phyloP scores from a whole-genome alignment of 2,797 vertebrate genomes.

The Phoebastria nigripes region DNA sequence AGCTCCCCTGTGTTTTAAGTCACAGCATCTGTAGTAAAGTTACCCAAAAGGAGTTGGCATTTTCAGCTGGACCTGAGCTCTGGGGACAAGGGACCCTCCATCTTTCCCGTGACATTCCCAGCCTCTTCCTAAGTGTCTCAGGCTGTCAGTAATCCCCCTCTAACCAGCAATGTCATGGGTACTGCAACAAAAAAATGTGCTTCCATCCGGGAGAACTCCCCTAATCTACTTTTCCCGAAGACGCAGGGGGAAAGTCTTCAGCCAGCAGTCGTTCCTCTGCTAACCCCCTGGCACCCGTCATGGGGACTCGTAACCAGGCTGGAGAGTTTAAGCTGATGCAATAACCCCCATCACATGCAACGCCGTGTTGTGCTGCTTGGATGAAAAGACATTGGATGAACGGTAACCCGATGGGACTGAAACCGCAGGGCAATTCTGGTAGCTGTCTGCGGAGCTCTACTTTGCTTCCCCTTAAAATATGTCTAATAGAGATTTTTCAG shows the following conservation, averaged over 20 bases:
- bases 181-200: background rate
- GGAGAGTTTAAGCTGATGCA: background rate
- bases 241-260: background rate
- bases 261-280: background rate
- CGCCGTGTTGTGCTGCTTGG: background rate
- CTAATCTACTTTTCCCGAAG: background rate
- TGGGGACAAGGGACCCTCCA: background rate
- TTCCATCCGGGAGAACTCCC: background rate
- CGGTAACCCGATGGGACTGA: background rate
- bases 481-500: background rate
- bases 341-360: fast-evolving
- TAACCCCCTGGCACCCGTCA: background rate
- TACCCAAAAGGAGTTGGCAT: background rate
- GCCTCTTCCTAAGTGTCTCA: background rate
- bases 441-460: background rate
- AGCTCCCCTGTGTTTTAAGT: background rate
- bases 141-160: background rate
- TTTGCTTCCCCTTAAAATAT: background rate
- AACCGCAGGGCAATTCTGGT: background rate
- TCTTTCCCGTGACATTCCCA: background rate
- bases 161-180: background rate
- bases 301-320: background rate
- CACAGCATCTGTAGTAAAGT: background rate
- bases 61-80: background rate
- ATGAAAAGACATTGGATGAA: background rate